Base-by-base conservation (phyloP, 2,888 invertebrate species). In the Ornithoptera alexandrae region DNA sequence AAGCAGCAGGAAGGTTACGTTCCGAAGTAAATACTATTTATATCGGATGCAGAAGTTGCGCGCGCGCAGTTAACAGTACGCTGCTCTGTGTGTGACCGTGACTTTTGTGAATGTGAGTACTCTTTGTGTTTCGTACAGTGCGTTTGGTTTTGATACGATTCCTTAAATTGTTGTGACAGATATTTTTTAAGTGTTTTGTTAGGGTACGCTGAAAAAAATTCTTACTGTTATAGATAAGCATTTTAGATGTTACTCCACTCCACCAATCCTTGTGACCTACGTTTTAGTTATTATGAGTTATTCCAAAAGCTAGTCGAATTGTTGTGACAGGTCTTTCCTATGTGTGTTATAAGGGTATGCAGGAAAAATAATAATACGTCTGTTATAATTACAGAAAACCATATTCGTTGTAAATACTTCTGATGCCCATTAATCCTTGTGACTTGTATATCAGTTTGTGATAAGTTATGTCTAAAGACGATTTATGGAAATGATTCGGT, bases 1-100 rank as follows among this genome's bases (percentile, higher is more conserved):
- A 91, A 91, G 89, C 81, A 53, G 63, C 73, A 78, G 81, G 88
- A 91, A 91, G 91, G 90, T 89, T 90, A 81, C 76, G 65, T 65
- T 62, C 74, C 74, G 74, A 72, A 72, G 70, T 75, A 74, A 74
- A 79, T 80, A 81, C 84, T 91, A 90, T 91, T 69, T 69, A 91
- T 86, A 91, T 81, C 79, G 78, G 74, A 72, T 71, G 79, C 71
- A 69, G 71, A 68, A 75, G 64, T 68, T 78, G 83, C 89, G 85
- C 88, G 74, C 84, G 89, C 89, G 84, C 90, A 89, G 86, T 89
- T 77, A 75, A 71, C 75, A 70, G 50, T 65, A 3, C 30, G 61
- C 72, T 75, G 74, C 78, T 65, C 68, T 73, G 74, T 75, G 79
- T 74, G 74, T 81, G 85, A 81, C 86, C 86, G 85, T 85, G 86